Evolutionary conservation across 2,113 vertebrate species (phyloP).

Genomic region (Vulpes vulpes): DNA sequence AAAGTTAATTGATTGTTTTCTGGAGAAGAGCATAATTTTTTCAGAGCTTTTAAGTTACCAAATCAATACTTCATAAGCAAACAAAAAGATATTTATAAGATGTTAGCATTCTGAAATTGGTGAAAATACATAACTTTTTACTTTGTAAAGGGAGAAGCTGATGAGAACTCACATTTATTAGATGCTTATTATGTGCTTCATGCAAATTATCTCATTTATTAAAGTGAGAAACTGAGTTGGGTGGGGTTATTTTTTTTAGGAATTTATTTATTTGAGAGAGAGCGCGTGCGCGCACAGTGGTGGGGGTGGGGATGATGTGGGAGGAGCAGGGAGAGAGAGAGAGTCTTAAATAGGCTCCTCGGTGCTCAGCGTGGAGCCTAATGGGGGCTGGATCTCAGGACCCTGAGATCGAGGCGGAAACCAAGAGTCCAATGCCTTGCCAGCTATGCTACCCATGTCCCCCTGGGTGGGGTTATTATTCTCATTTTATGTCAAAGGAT

Average conservation of each 20-base stretch:
- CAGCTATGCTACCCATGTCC: not conserved
- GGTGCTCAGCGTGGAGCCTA: not conserved
- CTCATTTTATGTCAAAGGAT: not conserved
- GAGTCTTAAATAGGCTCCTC: not conserved
- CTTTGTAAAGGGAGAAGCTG: not conserved
- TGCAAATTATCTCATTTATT: conserved; percentile 41
- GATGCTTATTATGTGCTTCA: not conserved
- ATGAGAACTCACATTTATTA: not conserved
- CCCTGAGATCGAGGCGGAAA: not conserved
- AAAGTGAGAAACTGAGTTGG: not conserved
- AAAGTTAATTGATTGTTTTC: conserved; percentile 11
- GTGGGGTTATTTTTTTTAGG: not conserved
- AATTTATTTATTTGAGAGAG: not conserved
- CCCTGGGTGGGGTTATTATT: not conserved
- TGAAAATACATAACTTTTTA: not conserved
- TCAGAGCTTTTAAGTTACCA: not conserved
- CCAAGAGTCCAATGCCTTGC: not conserved
- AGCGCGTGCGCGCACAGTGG: not conserved
- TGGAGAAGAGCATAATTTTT: not conserved
- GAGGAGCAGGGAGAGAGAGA: not conserved
- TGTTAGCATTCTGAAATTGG: not conserved
- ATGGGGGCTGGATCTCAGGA: not conserved
- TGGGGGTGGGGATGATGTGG: not conserved
- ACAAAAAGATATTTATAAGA: not conserved
- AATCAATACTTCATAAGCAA: conserved; percentile 7